Base-by-base conservation (phyloP, 2,113 vertebrate species). In the Varanus salvator region DNA sequence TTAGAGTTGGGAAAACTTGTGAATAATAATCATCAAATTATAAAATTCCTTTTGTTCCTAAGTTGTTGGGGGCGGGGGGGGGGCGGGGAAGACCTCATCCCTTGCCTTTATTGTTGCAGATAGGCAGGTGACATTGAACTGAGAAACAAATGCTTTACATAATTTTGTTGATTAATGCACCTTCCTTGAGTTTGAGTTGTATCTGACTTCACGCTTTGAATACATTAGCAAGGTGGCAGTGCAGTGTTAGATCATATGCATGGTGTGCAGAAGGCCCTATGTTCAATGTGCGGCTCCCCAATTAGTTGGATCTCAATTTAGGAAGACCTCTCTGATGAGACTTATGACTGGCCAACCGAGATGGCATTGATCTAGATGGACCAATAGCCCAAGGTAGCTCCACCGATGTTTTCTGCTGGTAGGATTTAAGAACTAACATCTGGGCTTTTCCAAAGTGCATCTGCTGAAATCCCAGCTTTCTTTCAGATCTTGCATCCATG, bases 111-210 rank as follows among this genome's bases (percentile, higher is more conserved):
- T 81, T 89, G 88, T 89, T 92, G 91, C 85, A 84, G 87, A 86
- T 92, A 89, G 94, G 88, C 93, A 95, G 91, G 93, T 23, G 94
- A 90, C 94, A 85, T 93, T 95, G 93, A 94, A 92, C 85, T 94
- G 92, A 89, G 31, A 84, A 91, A 91, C 90, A 95, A 89, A 90
- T 84, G 82, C 90, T 90, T 92, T 93, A 74, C 85, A 48, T 93
- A 90, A 80, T 93, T 93, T 89, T 92, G 91, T 88, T 48, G 88
- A 89, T 96, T 90, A 92, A 90, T 93, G 90, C 90, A 84, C 71
- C 93, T 94, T 94, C 89, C 91, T 83, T 31, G 38, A 44, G 21
- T 66, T 27, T 84, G 44, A 90, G 88, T 87, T 90, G 92, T 90
- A 84, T 88, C 87, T 93, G 93, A 90, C 93, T 91, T 92, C 90